Conservation (phyloP, 2,797 vertebrate genomes). For the Stomatorhinus walkeri region DNA sequence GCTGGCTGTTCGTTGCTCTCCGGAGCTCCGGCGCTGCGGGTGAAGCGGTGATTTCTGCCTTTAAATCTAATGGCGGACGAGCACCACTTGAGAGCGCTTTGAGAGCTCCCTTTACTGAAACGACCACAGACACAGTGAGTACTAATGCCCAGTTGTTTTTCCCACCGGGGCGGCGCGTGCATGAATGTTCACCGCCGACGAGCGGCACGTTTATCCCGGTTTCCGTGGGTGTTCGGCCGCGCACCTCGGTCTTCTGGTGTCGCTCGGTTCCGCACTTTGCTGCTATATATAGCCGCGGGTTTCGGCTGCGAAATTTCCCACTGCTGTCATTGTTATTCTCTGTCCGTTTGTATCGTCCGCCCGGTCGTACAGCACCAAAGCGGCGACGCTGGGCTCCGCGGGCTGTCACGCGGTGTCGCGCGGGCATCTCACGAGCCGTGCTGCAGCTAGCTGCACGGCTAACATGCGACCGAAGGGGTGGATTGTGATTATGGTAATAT, state of each 20-base stretch:
- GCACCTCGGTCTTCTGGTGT: conserved; percentile 17
- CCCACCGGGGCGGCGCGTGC: conserved; percentile 38
- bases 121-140: conserved; percentile 46
- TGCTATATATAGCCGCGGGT: conserved; percentile 20
- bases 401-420: conserved; percentile 5
- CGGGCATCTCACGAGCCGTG: not conserved
- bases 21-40: conserved; percentile 20
- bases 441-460: not conserved
- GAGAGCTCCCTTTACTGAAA: not conserved
- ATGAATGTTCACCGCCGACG: conserved; percentile 16
- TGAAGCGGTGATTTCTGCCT: conserved; percentile 32
- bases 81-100: conserved; percentile 13
- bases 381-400: not conserved
- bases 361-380: not conserved
- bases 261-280: conserved; percentile 1
- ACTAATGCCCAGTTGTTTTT: conserved; percentile 19
- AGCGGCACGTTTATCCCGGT: conserved; percentile 31
- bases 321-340: not conserved
- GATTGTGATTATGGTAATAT: not conserved
- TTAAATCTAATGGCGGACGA: conserved; percentile 34
- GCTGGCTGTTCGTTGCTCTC: conserved; percentile 15
- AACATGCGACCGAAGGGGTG: not conserved
- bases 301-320: no score
- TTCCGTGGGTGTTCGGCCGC: conserved; percentile 51
- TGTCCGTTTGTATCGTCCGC: not conserved